phyloP scores from a whole-genome alignment of 53 echinoderm and acorn worm species.

The Holothuria scabra region DNA sequence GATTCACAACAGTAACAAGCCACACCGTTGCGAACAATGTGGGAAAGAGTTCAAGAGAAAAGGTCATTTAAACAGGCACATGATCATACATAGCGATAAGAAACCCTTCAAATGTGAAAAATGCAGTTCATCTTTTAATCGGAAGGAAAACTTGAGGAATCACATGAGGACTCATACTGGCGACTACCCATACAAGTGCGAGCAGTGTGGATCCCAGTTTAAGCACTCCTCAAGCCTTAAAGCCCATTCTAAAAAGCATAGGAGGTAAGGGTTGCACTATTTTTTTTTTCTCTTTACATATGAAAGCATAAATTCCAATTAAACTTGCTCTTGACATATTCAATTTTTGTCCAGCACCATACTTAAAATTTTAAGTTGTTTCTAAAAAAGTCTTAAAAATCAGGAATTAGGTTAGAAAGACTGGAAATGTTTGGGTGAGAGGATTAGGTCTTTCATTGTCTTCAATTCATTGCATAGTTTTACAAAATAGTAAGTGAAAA shows the following conservation, averaged over 20 bases:
- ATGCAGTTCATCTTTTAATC: slow-evolving; percentile 86
- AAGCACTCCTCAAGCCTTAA: slow-evolving; percentile 87
- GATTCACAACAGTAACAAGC: slow-evolving; percentile 90
- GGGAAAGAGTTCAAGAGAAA: slow-evolving; percentile 89
- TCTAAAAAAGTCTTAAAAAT: no score
- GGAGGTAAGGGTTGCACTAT: slow-evolving; percentile 50
- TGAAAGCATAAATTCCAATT: no score
- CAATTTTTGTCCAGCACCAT: no score
- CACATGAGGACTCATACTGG: slow-evolving; percentile 84
- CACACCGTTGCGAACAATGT: slow-evolving; percentile 83
- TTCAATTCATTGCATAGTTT: no score
- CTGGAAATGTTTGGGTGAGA: no score
- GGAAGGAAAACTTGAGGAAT: slow-evolving; percentile 84
- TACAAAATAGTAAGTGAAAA: no score
- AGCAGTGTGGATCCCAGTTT: slow-evolving; percentile 75
- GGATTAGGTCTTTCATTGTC: no score
- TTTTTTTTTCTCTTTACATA: no score
- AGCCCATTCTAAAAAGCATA: slow-evolving; percentile 88
- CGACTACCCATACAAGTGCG: slow-evolving; percentile 86
- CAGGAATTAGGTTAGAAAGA: no score
- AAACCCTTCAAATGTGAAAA: slow-evolving; percentile 88
- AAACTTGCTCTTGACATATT: no score
- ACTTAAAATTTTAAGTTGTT: no score
- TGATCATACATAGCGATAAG: slow-evolving; percentile 81
- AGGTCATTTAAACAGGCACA: slow-evolving; percentile 92